Evolutionary conservation across 2,888 invertebrate species (phyloP), one percentile per base, ranked within the genome.

Genomic region (Prosopocoilus inquinatus): DNA sequence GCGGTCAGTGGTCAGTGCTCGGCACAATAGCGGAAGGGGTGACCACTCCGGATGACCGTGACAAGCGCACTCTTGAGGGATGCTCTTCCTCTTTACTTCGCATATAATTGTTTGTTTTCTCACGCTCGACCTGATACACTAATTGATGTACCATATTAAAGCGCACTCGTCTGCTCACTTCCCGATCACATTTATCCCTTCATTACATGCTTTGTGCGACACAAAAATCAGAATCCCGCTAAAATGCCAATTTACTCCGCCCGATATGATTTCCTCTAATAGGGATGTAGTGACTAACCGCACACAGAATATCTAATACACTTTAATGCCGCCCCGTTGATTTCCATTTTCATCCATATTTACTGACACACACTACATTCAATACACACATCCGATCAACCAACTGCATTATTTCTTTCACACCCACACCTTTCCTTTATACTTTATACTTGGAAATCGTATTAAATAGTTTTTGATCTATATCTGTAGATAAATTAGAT

Each of bases 21-120:
- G 46, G 46, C 56, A 63, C 62, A 59, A 60, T 58, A 60, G 59
- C 60, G 59, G 68, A 68, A 69, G 68, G 70, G 67, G 68, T 67
- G 66, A 64, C 65, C 57, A 60, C 59, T 68, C 70, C 71, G 72
- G 74, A 72, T 74, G 72, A 71, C 70, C 70, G 69, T 74, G 74
- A 74, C 75, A 75, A 71, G 69, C 70, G 66, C 73, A 74, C 74
- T 71, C 73, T 70, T 71, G 69, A 74, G 74, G 73, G 73, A 73
- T 70, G 68, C 64, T 70, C 67, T 56, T 56, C 47, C 56, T 56
- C 56, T 67, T 69, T 69, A 67, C 70, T 61, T 75, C 72, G 71
- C 70, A 70, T 69, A 70, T 77, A 77, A 77, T 77, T 77, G 76
- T 77, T 77, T 77, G 77, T 76, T 76, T 77, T 77, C 77, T 77